Conservation (phyloP, 2,113 vertebrate species). For the Rhipidura dahli region DNA sequence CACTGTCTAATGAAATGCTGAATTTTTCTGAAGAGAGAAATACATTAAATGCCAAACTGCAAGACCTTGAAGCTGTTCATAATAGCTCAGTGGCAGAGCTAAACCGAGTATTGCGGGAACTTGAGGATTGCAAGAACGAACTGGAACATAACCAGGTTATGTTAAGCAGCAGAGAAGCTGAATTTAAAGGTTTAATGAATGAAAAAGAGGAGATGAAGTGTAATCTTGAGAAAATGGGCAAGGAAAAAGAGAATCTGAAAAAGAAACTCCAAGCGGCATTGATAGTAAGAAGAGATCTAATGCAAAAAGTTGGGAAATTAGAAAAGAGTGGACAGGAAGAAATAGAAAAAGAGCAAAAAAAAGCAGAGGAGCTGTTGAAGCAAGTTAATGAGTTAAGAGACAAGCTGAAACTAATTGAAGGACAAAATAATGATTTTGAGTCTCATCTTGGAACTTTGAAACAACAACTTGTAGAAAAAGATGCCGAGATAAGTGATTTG, state of each 20-base stretch:
- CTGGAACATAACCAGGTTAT: constrained; percentile 33
- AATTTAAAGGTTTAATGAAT: constrained; percentile 55
- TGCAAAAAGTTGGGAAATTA: constrained; percentile 77
- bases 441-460: constrained; percentile 59
- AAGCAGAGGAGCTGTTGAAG: constrained; percentile 38
- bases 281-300: constrained; percentile 79
- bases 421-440: constrained; percentile 47
- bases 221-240: constrained; percentile 65
- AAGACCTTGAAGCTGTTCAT: constrained; percentile 55
- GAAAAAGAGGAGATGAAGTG: constrained; percentile 68
- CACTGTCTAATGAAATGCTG: constrained; percentile 78
- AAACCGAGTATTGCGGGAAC: constrained; percentile 44
- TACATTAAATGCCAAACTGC: constrained; percentile 60
- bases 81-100: constrained; percentile 30
- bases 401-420: constrained; percentile 45
- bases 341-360: constrained; percentile 44
- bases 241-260: constrained; percentile 81
- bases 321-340: constrained; percentile 72
- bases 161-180: constrained; percentile 49
- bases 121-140: constrained; percentile 64
- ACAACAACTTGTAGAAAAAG: constrained; percentile 70
- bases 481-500: constrained; percentile 56
- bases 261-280: constrained; percentile 86
- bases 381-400: constrained; percentile 58
- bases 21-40: constrained; percentile 72